Evolutionary conservation across 2,888 invertebrate genomes (phyloP).

Genomic region (Acronicta psi): DNA sequence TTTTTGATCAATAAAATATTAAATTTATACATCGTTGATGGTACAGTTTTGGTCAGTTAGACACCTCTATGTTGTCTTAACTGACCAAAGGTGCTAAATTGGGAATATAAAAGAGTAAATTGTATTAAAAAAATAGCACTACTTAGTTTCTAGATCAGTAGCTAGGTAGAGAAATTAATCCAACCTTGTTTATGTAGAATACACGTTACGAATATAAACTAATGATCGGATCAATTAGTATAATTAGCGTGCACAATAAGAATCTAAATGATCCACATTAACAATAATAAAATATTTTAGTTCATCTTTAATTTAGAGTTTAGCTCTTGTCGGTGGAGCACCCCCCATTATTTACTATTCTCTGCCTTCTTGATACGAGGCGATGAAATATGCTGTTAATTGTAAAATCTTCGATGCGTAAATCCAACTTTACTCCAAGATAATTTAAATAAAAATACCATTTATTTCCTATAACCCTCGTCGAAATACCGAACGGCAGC

Average conservation of each 20-base stretch:
- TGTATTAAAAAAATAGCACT: background rate
- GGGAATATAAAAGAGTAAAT: no score
- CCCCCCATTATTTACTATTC: no score
- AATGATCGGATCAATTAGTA: conserved; percentile 43
- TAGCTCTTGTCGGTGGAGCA: no score
- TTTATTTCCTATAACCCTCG: conserved; percentile 60
- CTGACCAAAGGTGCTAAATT: no score
- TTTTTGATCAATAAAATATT: no score
- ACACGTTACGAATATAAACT: conserved; percentile 40
- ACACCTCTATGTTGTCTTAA: no score
- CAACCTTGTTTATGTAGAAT: conserved; percentile 37
- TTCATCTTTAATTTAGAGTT: no score
- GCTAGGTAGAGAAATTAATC: conserved; percentile 16
- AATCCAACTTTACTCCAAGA: conserved; percentile 9
- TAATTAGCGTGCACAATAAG: conserved; percentile 37
- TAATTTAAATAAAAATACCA: conserved; percentile 33
- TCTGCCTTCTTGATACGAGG: no score
- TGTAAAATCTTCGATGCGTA: conserved; percentile 8
- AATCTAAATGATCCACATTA: conserved; percentile 27
- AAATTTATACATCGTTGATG: no score
- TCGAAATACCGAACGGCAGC: conserved; percentile 61
- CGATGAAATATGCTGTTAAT: no score
- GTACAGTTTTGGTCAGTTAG: no score
- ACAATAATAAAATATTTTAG: background rate
- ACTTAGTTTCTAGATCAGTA: background rate